Evolutionary conservation across 2,888 invertebrate genomes (phyloP).

Genomic region (Protodeltote pygarga): DNA sequence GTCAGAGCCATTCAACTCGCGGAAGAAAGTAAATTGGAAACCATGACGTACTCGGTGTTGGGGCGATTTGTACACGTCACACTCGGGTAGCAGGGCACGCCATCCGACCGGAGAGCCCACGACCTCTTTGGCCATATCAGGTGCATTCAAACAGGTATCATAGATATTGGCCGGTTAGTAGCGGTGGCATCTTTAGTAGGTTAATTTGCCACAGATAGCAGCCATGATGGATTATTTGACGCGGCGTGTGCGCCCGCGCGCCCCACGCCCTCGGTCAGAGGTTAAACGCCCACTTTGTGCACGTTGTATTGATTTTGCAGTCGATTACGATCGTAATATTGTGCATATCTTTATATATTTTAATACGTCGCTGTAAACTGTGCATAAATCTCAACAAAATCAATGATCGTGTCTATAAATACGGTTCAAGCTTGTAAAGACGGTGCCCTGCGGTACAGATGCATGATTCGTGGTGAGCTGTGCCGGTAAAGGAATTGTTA

Average conservation of each 20-base stretch:
- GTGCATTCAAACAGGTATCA: constrained; percentile 38
- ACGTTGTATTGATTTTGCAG: constrained; percentile 82
- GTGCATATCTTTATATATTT: constrained; percentile 63
- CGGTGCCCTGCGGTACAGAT: constrained; percentile 53
- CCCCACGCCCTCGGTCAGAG: constrained; percentile 75
- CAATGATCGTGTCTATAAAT: constrained; percentile 49
- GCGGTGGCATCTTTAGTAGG: constrained; percentile 74
- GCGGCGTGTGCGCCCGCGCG: constrained; percentile 71
- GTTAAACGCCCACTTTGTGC: constrained; percentile 84
- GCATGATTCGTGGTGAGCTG: constrained; percentile 52
- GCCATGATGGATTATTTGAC: constrained; percentile 80
- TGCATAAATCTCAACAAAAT: constrained; percentile 37
- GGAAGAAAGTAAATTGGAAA: constrained; percentile 79
- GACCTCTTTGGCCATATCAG: constrained; percentile 42
- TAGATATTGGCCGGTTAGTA: constrained; percentile 57
- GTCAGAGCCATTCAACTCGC: constrained; percentile 67
- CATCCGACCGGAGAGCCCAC: constrained; percentile 43
- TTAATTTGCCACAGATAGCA: constrained; percentile 80
- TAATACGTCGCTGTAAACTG: constrained; percentile 46
- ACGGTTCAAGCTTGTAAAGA: constrained; percentile 51
- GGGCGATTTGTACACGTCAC: constrained; percentile 79
- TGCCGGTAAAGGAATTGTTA: constrained; percentile 56
- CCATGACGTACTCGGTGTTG: constrained; percentile 70
- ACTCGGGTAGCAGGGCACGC: constrained; percentile 61
- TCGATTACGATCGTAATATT: constrained; percentile 74